Evolutionary conservation across 2,888 invertebrate genomes (phyloP).

Genomic region (Plagodis dolabraria): DNA sequence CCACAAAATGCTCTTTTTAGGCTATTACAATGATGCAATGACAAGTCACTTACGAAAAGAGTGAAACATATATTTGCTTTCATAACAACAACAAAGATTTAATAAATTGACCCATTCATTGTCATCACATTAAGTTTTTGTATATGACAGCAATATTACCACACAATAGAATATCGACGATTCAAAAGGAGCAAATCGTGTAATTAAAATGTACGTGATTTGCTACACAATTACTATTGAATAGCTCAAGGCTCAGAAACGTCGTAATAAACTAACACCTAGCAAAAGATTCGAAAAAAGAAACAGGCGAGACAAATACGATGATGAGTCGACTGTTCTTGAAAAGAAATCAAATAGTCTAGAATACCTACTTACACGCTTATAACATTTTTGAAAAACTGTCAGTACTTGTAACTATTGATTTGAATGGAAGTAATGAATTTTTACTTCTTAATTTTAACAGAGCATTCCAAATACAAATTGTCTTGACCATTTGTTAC

Average conservation of each 20-base stretch:
- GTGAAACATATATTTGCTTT: no score
- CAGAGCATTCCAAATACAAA: constrained; percentile 31
- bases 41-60: no score
- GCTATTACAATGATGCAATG: no score
- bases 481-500: constrained; percentile 14
- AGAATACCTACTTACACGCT: no score
- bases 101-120: constrained; percentile 8
- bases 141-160: constrained; percentile 31
- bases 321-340: no score
- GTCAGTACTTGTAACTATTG: constrained; percentile 6
- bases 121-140: constrained; percentile 3
- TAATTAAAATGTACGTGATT: constrained; percentile 22
- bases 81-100: not conserved
- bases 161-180: constrained; percentile 38
- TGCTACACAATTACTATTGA: constrained; percentile 18
- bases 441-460: constrained; percentile 27
- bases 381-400: not conserved
- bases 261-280: constrained; percentile 3
- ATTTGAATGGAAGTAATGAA: constrained; percentile 4
- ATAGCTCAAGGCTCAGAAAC: constrained; percentile 2
- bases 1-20: no score
- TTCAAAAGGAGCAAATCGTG: constrained; percentile 27
- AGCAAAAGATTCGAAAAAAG: not conserved
- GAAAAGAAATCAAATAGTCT: no score
- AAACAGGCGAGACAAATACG: constrained; percentile 1